Percentiles rank a stretch among this genome's conserved stretches.
Evolutionary conservation across 2,113 vertebrate genomes (phyloP).

Genomic region (Vidua macroura): DNA sequence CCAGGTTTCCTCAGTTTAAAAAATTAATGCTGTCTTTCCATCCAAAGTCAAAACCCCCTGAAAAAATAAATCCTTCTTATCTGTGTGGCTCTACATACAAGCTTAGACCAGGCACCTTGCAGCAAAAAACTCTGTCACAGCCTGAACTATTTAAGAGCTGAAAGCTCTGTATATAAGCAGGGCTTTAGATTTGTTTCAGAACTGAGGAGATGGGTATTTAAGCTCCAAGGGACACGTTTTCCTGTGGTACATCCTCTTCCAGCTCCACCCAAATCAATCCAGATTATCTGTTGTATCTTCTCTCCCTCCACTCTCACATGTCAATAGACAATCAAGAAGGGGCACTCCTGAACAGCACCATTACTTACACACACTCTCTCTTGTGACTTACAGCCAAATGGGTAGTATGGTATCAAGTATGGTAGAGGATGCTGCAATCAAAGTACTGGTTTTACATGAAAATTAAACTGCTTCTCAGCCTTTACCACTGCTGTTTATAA

Average conservation of each 20-base stretch:
- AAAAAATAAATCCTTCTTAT: neutral
- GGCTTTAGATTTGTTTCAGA: neutral
- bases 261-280: neutral
- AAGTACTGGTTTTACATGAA: neutral
- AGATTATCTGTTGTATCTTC: neutral
- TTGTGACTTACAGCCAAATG: neutral
- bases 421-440: neutral
- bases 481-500: neutral
- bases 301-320: neutral
- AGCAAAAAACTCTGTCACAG: neutral
- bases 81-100: neutral
- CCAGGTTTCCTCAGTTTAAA: neutral
- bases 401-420: neutral
- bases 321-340: neutral
- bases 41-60: neutral
- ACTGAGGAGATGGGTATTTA: neutral
- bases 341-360: neutral
- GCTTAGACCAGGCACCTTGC: neutral
- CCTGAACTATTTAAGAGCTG: neutral
- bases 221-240: neutral
- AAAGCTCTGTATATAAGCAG: neutral
- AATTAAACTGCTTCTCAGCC: neutral
- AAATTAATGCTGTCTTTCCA: neutral
- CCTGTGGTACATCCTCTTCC: neutral
- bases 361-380: rapidly evolving